Evolutionary conservation across 2,888 invertebrate genomes (phyloP).

Genomic region (Micropterix aruncella): DNA sequence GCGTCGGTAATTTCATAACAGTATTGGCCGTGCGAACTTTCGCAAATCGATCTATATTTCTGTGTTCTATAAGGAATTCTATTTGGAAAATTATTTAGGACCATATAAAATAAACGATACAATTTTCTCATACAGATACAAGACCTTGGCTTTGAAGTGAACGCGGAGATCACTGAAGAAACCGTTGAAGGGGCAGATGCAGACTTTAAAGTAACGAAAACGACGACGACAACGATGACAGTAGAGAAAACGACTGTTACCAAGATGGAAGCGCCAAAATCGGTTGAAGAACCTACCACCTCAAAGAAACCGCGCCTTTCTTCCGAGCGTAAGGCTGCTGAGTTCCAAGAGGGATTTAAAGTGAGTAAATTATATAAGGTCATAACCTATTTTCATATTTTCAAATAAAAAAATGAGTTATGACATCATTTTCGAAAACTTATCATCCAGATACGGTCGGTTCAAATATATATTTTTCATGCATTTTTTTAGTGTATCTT

Average conservation of each 20-base stretch:
- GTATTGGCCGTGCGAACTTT: too few species aligned
- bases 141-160: constrained; percentile 43
- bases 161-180: constrained; percentile 19
- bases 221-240: constrained; percentile 21
- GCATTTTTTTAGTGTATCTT: too few species aligned
- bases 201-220: constrained; percentile 21
- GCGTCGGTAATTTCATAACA: too few species aligned
- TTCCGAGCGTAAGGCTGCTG: constrained; percentile 18
- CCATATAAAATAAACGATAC: not conserved
- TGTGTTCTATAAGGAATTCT: not conserved
- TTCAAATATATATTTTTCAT: too few species aligned
- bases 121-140: constrained; percentile 40
- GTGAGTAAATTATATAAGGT: constrained; percentile 14
- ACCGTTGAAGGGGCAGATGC: constrained; percentile 16
- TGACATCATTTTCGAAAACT: too few species aligned
- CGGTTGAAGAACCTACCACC: constrained; percentile 10
- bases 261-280: constrained; percentile 10
- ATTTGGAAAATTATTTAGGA: constrained; percentile 1
- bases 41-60: too few species aligned
- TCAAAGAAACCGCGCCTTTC: constrained; percentile 26
- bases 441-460: too few species aligned
- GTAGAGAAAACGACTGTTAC: constrained; percentile 10
- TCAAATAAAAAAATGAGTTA: too few species aligned
- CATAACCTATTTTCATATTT: too few species aligned
- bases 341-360: constrained; percentile 32